A percentile compares a stretch with the other conserved stretches of the same genome.
Conservation (phyloP, 30 jellyfish, hydroid and myxozoan genomes). For the Turritopsis dohrnii region DNA sequence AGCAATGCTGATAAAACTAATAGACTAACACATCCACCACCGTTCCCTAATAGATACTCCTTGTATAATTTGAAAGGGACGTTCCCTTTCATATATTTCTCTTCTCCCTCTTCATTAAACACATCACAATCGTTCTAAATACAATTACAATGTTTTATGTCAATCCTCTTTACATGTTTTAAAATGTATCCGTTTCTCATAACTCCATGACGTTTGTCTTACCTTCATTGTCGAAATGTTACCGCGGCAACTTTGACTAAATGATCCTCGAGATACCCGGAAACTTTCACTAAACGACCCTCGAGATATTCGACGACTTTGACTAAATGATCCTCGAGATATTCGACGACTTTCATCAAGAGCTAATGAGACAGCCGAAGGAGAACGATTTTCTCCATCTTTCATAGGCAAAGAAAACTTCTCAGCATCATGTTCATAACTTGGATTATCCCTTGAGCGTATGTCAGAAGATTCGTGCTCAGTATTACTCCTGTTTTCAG, state of each 20-base stretch:
- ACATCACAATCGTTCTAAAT: conserved; percentile 64
- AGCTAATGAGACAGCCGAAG: background rate
- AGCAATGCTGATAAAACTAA: background rate
- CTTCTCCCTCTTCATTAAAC: conserved; percentile 71
- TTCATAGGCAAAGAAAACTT: background rate
- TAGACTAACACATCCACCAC: background rate
- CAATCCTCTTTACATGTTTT: too few species aligned
- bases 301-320: too few species aligned
- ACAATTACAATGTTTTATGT: too few species aligned
- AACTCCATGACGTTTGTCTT: too few species aligned
- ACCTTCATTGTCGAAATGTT: too few species aligned
- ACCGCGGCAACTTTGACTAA: too few species aligned
- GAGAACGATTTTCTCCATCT: background rate
- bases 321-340: too few species aligned
- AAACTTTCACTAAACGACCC: too few species aligned
- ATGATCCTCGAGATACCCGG: too few species aligned
- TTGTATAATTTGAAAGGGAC: background rate
- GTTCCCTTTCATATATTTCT: conserved; percentile 54
- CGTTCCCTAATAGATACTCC: background rate
- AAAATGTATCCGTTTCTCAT: too few species aligned
- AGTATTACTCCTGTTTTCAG: background rate
- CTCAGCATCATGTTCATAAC: background rate
- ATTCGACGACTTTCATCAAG: background rate
- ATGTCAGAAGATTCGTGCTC: background rate
- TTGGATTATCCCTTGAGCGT: background rate